A percentile compares a stretch with the other conserved stretches of the same genome.
These are phyloP conservation scores for Holothuria leucospilota DNA, from an alignment of 53 echinoderm and acorn worm genomes.

Conservation along the genomic window DNA sequence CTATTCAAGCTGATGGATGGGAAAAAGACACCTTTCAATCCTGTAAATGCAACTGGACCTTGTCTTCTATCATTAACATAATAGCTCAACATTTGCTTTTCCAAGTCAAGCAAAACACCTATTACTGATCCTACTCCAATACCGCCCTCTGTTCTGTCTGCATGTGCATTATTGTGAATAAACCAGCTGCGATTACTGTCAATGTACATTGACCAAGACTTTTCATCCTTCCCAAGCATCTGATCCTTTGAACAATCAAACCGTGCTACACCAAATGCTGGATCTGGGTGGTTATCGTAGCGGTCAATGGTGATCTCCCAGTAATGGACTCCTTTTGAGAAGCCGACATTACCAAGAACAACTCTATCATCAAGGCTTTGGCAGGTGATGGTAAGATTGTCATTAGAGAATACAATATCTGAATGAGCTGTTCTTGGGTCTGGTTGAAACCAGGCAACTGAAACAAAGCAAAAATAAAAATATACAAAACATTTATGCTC, in stretches of 20 bases:
- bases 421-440: slow-evolving; percentile 95
- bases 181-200: slow-evolving; percentile 99
- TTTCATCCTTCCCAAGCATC: slow-evolving; percentile 99
- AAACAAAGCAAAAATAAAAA: slow-evolving; percentile 35
- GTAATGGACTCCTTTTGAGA: slow-evolving; percentile 98
- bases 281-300: slow-evolving; percentile 99
- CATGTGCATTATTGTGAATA: slow-evolving; percentile 95
- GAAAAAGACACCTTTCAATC: slow-evolving; percentile 92
- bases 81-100: slow-evolving; percentile 80
- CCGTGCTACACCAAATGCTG: slow-evolving; percentile 95
- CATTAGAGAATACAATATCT: slow-evolving; percentile 94
- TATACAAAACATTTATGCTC: background rate
- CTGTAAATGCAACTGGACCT: slow-evolving; percentile 90
- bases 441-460: slow-evolving; percentile 98
- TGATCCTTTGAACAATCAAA: slow-evolving; percentile 87
- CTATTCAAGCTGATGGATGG: slow-evolving; percentile 95
- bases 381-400: slow-evolving; percentile 97
- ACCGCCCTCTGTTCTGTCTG: slow-evolving; percentile 94
- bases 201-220: slow-evolving; percentile 99
- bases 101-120: slow-evolving; percentile 91
- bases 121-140: slow-evolving; percentile 89
- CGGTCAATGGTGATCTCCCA: slow-evolving; percentile 99
- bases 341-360: slow-evolving; percentile 97
- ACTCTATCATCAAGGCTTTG: slow-evolving; percentile 93
- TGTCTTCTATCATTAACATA: slow-evolving; percentile 91